Conservation (phyloP, 2,113 vertebrate species). For the Pelobates fuscus region DNA sequence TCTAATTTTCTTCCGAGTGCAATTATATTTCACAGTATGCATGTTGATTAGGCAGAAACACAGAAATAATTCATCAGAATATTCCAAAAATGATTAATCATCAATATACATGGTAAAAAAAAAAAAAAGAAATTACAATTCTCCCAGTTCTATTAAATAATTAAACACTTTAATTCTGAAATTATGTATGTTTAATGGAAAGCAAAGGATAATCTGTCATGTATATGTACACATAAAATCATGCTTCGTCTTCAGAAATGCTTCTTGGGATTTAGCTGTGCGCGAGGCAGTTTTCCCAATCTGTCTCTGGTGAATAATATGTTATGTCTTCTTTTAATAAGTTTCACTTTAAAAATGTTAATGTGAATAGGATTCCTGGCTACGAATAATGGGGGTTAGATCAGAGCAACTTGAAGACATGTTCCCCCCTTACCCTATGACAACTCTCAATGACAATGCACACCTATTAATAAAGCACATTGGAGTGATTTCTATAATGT, state of each 20-base stretch:
- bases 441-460: too few relatives aligned
- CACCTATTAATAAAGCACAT: too few relatives aligned
- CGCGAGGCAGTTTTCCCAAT: not conserved
- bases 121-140: constrained; percentile 64
- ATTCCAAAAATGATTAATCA: constrained; percentile 85
- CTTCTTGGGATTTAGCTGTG: not conserved
- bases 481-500: too few relatives aligned
- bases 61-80: constrained; percentile 84
- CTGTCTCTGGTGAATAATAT: too few relatives aligned
- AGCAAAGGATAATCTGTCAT: constrained; percentile 25
- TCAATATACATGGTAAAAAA: constrained; percentile 65
- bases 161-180: constrained; percentile 78
- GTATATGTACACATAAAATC: constrained; percentile 36
- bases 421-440: too few relatives aligned
- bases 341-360: too few relatives aligned
- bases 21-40: constrained; percentile 77
- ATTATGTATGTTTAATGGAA: constrained; percentile 67
- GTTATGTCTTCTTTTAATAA: too few relatives aligned
- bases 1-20: constrained; percentile 78
- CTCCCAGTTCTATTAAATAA: constrained; percentile 80
- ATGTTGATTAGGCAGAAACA: constrained; percentile 80
- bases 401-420: too few relatives aligned
- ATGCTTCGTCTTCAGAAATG: constrained; percentile 1
- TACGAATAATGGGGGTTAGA: too few relatives aligned
- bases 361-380: too few relatives aligned